Conservation (phyloP, 2,797 vertebrate species). For the Diplodus puntazzo region DNA sequence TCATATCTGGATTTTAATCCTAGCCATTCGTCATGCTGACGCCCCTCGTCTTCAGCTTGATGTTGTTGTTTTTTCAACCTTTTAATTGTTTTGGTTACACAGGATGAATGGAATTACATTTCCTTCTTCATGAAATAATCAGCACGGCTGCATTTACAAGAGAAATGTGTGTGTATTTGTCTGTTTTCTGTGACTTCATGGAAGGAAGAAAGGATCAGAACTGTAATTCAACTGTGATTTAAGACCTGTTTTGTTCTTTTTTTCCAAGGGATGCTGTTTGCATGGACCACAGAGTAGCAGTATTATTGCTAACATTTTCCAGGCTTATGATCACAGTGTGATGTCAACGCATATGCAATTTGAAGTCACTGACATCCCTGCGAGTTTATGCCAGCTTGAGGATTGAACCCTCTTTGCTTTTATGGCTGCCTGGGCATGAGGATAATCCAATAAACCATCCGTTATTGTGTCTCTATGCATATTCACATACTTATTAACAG, state of each 20-base stretch:
- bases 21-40: not conserved
- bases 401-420: conserved; percentile 12
- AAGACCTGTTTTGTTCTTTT: not conserved
- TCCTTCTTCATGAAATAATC: not conserved
- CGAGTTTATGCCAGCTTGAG: not conserved
- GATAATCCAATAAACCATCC: conserved; percentile 22
- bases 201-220: too few relatives aligned
- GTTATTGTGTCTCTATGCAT: conserved; percentile 14
- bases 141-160: too few relatives aligned
- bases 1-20: not conserved
- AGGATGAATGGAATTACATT: not conserved
- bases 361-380: not conserved
- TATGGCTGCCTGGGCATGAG: conserved; percentile 7
- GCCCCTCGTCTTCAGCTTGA: not conserved
- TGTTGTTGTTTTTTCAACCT: not conserved
- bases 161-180: too few relatives aligned
- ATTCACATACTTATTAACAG: conserved; percentile 29
- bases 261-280: not conserved
- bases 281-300: not conserved
- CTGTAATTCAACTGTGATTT: too few relatives aligned
- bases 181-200: not conserved
- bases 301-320: not conserved
- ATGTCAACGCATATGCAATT: not conserved
- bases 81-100: conserved; percentile 2
- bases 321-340: not conserved